Evolutionary conservation across 2,888 invertebrate species (phyloP).

Genomic region (Notodonta dromedarius): DNA sequence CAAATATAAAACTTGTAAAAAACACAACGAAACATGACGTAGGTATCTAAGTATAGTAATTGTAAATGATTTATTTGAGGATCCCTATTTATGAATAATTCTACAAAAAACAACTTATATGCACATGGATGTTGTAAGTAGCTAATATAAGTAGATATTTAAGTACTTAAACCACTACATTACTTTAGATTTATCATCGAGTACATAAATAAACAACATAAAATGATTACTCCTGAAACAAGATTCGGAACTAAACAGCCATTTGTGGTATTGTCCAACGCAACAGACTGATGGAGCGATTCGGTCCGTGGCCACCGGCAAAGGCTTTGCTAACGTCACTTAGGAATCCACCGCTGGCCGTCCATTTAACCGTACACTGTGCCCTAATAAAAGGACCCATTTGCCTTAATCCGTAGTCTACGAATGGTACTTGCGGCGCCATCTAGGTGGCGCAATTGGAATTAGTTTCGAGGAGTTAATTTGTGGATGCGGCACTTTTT

Average conservation of each 20-base stretch:
- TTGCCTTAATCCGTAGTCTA: slow-evolving; percentile 26
- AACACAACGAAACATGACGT: too few relatives aligned
- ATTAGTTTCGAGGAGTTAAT: slow-evolving; percentile 13
- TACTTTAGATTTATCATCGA: too few relatives aligned
- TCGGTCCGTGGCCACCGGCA: slow-evolving; percentile 30
- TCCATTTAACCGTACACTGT: slow-evolving; percentile 34
- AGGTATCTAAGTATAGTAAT: too few relatives aligned
- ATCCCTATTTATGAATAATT: too few relatives aligned
- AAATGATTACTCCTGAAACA: slow-evolving; percentile 12
- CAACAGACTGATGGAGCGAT: slow-evolving; percentile 38
- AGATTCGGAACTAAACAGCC: slow-evolving; percentile 28
- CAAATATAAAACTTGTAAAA: too few relatives aligned
- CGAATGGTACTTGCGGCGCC: slow-evolving; percentile 30
- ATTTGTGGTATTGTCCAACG: slow-evolving; percentile 39
- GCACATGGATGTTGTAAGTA: too few relatives aligned
- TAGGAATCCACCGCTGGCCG: slow-evolving; percentile 25
- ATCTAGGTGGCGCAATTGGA: slow-evolving; percentile 30
- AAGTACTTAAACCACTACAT: too few relatives aligned
- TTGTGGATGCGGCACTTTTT: neutral
- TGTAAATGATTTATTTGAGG: too few relatives aligned
- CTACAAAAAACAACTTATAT: too few relatives aligned
- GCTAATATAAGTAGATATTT: too few relatives aligned
- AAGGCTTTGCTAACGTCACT: slow-evolving; percentile 39
- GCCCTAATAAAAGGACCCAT: slow-evolving; percentile 39
- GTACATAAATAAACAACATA: too few relatives aligned